Base-by-base conservation (phyloP, 2,113 vertebrate genomes). In the Saguinus midas region DNA sequence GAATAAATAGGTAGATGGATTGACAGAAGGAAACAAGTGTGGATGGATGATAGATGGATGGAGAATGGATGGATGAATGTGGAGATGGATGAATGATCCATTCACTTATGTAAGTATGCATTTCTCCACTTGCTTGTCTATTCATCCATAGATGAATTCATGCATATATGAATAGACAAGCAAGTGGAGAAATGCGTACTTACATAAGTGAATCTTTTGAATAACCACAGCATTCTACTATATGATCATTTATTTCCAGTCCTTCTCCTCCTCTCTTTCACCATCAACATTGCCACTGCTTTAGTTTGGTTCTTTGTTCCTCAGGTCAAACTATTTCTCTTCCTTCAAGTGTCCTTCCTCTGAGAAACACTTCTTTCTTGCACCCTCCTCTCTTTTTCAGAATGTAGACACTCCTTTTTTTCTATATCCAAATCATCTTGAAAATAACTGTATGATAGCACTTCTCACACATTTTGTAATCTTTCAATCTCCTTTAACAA, bases 381-480 rank as follows among this genome's bases (percentile, higher is more conserved):
- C 5, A 14, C 8, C 45, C 14, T 73, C 18, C 13, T 90, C 2
- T 5, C 40, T 79, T 23, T 50, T 57, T 45, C 48, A 35, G 27
- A 61, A 58, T 10, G 1, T 6, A 61, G 86, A 40, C 29, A 13
- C 11, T 58, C 40, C 1, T 23, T 82, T 70, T 68, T 40, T 18
- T 13, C 50, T 61, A 1, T 18, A n/a, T 20, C 35, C 43, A 50
- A 6, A 23, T n/a, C 72, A 14, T 35, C 37, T 40, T 17, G 40
- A 83, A 11, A 11, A 3, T 16, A 25, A 37, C n/a, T 29, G 32
- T 43, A 40, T 66, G 21, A 20, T 0, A 16, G n/a, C 9, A 14
- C 25, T 18, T 8, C 2, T 1, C 32, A 1, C 23, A 3, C 32
- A 1, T 58, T 27, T 27, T 5, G 5, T 70, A 35, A 6, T 57